Base-by-base conservation (phyloP, 1,140 invertebrate genomes). In the Limonius californicus region DNA sequence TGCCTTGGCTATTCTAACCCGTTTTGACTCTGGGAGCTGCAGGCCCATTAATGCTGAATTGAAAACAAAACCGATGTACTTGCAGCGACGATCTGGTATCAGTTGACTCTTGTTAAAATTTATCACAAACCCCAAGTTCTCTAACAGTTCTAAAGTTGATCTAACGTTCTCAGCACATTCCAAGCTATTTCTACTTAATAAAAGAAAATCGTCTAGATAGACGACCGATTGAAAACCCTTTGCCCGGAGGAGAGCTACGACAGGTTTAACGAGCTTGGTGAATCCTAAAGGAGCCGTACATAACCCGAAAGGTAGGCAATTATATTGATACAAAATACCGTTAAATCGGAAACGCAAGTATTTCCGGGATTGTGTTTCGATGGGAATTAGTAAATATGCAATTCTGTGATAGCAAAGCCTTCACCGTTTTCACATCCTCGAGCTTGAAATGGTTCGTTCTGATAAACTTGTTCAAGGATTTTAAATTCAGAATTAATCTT, bases 241-340 rank as follows among this genome's bases (percentile, higher is more conserved):
- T 39, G 18, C 7, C 9, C 54, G 15, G 11, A 62, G 21, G 42
- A 11, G 18, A 57, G 11, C 20, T 6, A 57, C 11, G 8, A 62
- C 16, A 2, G 61, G 61, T 45, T 47, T 62, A 16, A 58, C 11
- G 12, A 62, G 54, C 30, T 62, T 62, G n/a, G 55, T 58, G 32
- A 62, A 58, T 7, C 32, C 23, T 16, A 8, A 39, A 11, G 59
- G 59, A 14, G 15, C 59, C 4, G 18, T 8, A 47, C 16, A 43
- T 4, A 62, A 42, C 7, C 55, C 61, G 15, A 62, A 58, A 2
- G 54, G 54, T 47, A 62, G 47, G 23, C 61, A 58, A 62, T 54
- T 61, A 43, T 16, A 61, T 43, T 56, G 12, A 16, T 56, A 39
- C 12, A 61, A 15, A 11, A 16, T 54, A 0, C 42, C 42, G n/a